Evolutionary conservation across 1,140 invertebrate genomes (phyloP), one percentile per base, ranked within the genome.

Genomic region (Brachionus rubens): DNA sequence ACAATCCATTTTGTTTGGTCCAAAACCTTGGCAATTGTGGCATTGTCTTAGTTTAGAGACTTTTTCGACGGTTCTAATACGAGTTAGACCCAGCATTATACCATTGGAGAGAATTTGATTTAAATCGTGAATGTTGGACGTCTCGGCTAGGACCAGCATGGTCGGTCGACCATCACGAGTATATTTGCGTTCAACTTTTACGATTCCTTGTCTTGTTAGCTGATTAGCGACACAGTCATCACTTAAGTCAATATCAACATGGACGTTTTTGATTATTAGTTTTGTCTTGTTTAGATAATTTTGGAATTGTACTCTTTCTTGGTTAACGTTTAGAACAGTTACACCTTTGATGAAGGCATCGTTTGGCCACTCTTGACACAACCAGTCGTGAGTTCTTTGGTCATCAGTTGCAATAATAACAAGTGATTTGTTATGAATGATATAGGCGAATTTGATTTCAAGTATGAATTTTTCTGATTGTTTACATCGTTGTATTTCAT

Each of bases 11-110:
- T 40, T 6, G 21, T 36, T 24, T 36, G 43, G 43, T 7, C 65
- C 43, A 33, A 70, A n/a, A 14, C 46, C 28, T 70, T 70, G 65
- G 21, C 65, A 70, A 48, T 70, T 70, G 19, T 0, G 36, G 9
- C 65, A 70, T 70, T 70, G 65, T 70, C 46, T 47, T 47, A 26
- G 24, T 70, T 33, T 50, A 24, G 12, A 16, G 40, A 16, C 5
- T 33, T 19, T 43, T 50, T 70, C 26, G 9, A 47, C 26, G 3
- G 3, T 50, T 50, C 48, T 12, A 19, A 5, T 3, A 4, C 16
- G 48, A 50, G 48, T 26, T 5, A 50, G 12, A 5, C 16, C 48
- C 3, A 26, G 3, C 3, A 50, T 50, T 3, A 26, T 50, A 12
- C 16, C 16, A 19, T 50, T 50, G n/a, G n/a, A n/a, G n/a, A n/a